Evolutionary conservation across 2,113 vertebrate genomes (phyloP).

Genomic region (Mirza zaza): DNA sequence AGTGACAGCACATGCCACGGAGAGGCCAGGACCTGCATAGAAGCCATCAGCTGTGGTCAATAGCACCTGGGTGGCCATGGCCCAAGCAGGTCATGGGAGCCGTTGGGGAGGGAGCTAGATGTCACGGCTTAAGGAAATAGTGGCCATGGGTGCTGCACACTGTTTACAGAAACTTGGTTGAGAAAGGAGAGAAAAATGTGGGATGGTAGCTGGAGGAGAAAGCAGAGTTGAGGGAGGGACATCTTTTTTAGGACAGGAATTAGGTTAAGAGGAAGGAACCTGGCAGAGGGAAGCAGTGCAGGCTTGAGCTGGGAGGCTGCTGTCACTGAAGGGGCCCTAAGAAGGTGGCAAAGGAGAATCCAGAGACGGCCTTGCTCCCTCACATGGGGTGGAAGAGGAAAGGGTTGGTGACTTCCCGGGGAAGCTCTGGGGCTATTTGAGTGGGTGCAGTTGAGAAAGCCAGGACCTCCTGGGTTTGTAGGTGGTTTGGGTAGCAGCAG

Average conservation of each 20-base stretch:
- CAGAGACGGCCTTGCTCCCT: neutral
- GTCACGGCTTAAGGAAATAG: neutral
- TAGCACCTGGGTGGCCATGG: neutral
- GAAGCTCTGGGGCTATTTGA: neutral
- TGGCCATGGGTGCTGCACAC: accelerated
- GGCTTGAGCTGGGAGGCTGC: neutral
- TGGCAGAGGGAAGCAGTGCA: neutral
- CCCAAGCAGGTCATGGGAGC: neutral
- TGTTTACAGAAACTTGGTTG: neutral
- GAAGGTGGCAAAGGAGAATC: neutral
- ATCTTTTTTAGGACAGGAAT: neutral
- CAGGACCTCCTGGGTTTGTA: neutral
- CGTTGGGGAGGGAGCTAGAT: neutral
- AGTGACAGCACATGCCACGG: neutral
- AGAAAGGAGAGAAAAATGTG: neutral
- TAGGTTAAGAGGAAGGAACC: neutral
- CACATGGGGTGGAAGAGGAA: neutral
- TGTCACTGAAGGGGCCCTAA: neutral
- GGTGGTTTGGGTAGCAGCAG: neutral
- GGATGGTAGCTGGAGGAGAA: neutral
- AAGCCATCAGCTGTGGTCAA: too few species aligned
- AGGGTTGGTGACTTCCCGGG: neutral
- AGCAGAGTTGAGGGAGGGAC: neutral
- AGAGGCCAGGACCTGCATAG: neutral
- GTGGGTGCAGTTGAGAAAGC: neutral